Base-by-base conservation (phyloP, 2,888 invertebrate species). In the Epiblema foenella region DNA sequence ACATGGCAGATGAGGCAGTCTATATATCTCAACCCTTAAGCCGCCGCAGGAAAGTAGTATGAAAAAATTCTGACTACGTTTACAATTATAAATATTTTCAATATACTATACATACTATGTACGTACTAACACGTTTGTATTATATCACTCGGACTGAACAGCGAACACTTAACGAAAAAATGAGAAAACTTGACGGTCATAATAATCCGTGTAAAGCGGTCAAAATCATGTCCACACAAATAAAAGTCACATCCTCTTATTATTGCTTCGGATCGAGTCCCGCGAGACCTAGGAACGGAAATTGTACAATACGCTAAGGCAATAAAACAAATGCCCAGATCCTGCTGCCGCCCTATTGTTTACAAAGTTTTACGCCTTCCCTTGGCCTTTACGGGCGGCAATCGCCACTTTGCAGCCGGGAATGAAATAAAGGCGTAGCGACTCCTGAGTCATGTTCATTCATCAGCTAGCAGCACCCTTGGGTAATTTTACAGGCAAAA, bases 171-270 rank as follows among this genome's bases (percentile, higher is more conserved):
- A 80, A 77, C 74, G 75, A 76, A 73, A 76, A 76, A 77, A 57
- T 74, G 74, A 54, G 58, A 69, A 52, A 52, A 63, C 9, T 67
- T 54, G 59, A 59, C 39, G 57, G 57, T 59, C 49, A 60, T 68
- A 56, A 57, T 58, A 68, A 73, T 57, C 49, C 42, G 73, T 57
- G 68, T 79, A 85, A 87, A 86, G 83, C 86, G 84, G 85, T 84
- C 82, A 77, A 84, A 85, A 85, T 83, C 63, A 77, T 76, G 72
- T 81, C 79, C 80, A 79, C 79, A 87, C 85, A 82, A 78, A 76
- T 75, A 76, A 75, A 84, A 83, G 77, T 90, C 93, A 93, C 93
- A 93, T 91, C 92, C 92, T 87, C 85, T 76, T 78, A 84, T 92
- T 93, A 93, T 93, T 93, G 92, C 93, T 93, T 86, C 85, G 78